Base-by-base conservation (phyloP, 2,888 invertebrate species). In the Trachelus iudaicus region DNA sequence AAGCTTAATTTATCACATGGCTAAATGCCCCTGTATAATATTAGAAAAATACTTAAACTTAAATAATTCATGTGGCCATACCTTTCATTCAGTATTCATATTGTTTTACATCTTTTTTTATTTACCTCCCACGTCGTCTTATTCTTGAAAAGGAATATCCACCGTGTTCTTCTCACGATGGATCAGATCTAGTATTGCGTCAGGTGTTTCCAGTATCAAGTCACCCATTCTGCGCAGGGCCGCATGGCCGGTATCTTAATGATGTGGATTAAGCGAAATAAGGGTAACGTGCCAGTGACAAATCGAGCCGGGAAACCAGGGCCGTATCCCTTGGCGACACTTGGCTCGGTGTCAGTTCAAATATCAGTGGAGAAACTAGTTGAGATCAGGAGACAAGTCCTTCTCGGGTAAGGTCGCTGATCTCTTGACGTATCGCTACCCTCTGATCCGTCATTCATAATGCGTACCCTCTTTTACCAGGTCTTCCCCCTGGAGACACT, bases 391-490 rank as follows among this genome's bases (percentile, higher is more conserved):
- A 31, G 31, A 71, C 33, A 23, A 34, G 71, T 71, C 33, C 2
- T 31, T 23, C 31, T 31, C 71, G 71, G 31, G 31, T 31, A 34
- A 71, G 71, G 33, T 31, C 71, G 71, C 31, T 71, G 71, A 71
- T 71, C 31, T 71, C 71, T 71, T 71, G 71, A 71, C 33, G 71
- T 71, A 71, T 71, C 12, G 23, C 71, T 23, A 33, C 31, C 33
- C 71, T 71, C 71, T 34, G 71, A 71, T 71, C 71, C 71, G 71
- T 34, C 71, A 71, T 71, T 71, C 71, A 15, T 71, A 31, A 34
- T 71, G 71, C 71, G 56, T 34, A 23, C 12, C 33, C 71, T 34
- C 71, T 31, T 71, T 56, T 56, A 6, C 56, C 56, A 56, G 56
- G 23, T 56, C 56, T 56, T 56, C 23, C 56, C 56, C 9, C 23